phyloP scores from a whole-genome alignment of 2,888 invertebrate species.

The Megaustenia siamemsis region DNA sequence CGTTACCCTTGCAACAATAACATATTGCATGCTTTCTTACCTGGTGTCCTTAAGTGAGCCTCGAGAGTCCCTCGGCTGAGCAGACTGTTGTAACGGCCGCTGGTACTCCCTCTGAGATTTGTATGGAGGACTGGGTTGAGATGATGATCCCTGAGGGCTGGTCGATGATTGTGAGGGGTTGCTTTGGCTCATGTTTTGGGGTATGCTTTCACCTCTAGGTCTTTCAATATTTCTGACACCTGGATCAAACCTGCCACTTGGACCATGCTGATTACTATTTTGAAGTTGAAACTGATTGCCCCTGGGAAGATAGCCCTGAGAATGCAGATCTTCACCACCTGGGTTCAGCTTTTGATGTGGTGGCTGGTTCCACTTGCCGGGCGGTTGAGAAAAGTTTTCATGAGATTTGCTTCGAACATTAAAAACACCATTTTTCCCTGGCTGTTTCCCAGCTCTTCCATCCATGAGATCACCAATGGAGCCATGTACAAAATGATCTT shows the following conservation, averaged over 20 bases:
- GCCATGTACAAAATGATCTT: slow-evolving; percentile 33
- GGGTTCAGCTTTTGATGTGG: background rate
- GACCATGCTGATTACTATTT: background rate
- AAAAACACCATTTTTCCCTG: slow-evolving; percentile 5
- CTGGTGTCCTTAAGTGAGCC: slow-evolving; percentile 27
- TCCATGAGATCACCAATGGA: slow-evolving; percentile 47
- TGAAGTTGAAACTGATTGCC: background rate
- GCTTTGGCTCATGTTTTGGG: background rate
- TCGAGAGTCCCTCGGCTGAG: background rate
- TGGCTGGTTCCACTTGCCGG: background rate
- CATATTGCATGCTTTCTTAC: background rate
- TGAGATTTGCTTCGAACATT: slow-evolving; percentile 53
- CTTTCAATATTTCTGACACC: background rate
- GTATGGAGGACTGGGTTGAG: background rate
- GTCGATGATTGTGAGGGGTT: background rate
- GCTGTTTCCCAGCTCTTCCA: slow-evolving; percentile 1
- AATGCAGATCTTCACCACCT: background rate
- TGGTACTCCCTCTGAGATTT: slow-evolving; percentile 21
- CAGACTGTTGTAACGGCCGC: background rate
- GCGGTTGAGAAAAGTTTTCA: slow-evolving; percentile 44
- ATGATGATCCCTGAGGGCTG: background rate
- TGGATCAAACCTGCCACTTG: background rate
- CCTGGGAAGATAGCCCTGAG: background rate
- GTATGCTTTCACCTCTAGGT: background rate
- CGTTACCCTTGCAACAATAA: no score